Evolutionary conservation across 2,888 invertebrate genomes (phyloP).

Genomic region (Cephus rjabovi): DNA sequence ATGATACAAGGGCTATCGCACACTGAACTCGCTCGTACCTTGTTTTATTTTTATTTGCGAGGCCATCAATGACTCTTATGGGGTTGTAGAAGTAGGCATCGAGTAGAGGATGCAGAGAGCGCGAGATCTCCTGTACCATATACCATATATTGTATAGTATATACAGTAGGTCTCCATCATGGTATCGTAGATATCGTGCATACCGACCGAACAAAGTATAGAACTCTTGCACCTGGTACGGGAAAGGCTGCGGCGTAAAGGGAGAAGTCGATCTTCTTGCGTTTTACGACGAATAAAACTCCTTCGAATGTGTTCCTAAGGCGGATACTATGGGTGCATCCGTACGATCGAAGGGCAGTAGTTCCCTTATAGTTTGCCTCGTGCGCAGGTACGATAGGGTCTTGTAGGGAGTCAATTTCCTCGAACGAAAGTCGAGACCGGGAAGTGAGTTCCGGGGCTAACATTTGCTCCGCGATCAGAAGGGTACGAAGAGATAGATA

Average conservation of each 20-base stretch:
- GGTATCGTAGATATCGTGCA: neutral
- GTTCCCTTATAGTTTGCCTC: conserved; percentile 33
- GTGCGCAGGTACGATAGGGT: conserved; percentile 21
- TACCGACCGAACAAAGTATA: neutral
- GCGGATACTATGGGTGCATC: conserved; percentile 19
- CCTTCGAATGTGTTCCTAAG: conserved; percentile 29
- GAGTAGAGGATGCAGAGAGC: neutral
- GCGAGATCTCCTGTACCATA: neutral
- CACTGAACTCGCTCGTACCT: neutral
- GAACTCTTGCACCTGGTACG: neutral
- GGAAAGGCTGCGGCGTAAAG: neutral
- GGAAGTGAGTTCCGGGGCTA: conserved; percentile 14
- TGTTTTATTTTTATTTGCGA: conserved; percentile 16
- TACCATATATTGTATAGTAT: neutral
- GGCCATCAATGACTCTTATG: conserved; percentile 21
- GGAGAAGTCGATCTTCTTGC: conserved; percentile 27
- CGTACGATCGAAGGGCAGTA: conserved; percentile 6
- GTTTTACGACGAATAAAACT: conserved; percentile 48
- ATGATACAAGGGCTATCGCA: neutral
- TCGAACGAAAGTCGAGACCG: conserved; percentile 31
- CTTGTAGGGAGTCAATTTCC: conserved; percentile 45
- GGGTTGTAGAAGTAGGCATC: neutral
- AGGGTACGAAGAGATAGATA: neutral
- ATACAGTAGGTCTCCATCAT: neutral
- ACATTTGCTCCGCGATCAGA: neutral